Evolutionary conservation across 2,797 vertebrate genomes (phyloP).

Genomic region (Novumbra hubbsi): DNA sequence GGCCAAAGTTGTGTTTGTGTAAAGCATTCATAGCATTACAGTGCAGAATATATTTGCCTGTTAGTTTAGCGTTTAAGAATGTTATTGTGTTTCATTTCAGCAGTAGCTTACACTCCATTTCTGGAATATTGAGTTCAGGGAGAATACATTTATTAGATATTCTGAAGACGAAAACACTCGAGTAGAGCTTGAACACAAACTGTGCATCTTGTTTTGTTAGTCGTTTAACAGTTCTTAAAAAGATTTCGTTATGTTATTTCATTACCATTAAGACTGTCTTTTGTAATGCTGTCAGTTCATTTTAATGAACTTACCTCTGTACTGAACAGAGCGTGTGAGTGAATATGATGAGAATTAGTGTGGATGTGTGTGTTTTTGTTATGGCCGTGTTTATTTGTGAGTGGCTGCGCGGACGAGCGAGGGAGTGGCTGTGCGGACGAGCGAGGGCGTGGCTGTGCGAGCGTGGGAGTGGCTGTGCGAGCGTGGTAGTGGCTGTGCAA

Average conservation of each 20-base stretch:
- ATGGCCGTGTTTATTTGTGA: not conserved
- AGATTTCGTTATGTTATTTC: not conserved
- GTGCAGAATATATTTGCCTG: not conserved
- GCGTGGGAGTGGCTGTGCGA: too few relatives aligned
- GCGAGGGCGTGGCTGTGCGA: too few relatives aligned
- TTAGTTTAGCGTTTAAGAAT: not conserved
- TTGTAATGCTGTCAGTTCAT: not conserved
- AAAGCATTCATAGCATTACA: not conserved
- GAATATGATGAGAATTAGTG: constrained; percentile 3
- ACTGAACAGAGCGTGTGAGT: not conserved
- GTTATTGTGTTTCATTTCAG: not conserved
- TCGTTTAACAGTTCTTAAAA: not conserved
- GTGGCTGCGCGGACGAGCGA: not conserved
- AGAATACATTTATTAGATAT: not conserved
- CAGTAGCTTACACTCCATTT: not conserved
- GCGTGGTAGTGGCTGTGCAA: too few relatives aligned
- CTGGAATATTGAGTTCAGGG: not conserved
- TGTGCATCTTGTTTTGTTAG: not conserved
- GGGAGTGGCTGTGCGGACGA: too few relatives aligned
- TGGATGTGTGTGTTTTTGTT: constrained; percentile 21
- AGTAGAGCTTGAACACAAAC: not conserved
- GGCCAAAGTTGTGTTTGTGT: not conserved
- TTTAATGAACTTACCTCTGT: not conserved
- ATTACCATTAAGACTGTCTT: not conserved
- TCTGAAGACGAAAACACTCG: not conserved